phyloP scores from a whole-genome alignment of 2,113 vertebrate species.

The Chionomys nivalis region DNA sequence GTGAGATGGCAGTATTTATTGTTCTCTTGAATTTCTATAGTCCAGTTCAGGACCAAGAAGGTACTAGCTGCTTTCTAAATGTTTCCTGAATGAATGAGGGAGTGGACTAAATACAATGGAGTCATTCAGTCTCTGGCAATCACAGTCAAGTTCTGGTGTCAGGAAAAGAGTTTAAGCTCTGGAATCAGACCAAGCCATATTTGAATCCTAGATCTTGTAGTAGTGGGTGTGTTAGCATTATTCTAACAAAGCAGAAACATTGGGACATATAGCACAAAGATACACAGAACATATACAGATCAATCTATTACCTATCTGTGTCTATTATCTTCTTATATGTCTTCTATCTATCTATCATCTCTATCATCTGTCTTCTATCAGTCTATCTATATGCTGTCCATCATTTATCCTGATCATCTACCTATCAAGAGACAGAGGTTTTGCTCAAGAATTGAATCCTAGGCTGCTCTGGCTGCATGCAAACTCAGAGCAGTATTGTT shows the following conservation, averaged over 20 bases:
- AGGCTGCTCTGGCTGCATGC: neutral
- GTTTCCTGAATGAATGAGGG: neutral
- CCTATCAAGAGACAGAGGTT: neutral
- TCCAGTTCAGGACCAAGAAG: neutral
- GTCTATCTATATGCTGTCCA: neutral
- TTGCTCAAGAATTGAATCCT: neutral
- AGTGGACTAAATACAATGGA: neutral
- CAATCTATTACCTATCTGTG: neutral
- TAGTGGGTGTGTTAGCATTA: neutral
- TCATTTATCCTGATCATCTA: neutral
- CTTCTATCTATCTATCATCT: neutral
- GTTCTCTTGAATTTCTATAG: neutral
- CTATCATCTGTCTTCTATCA: neutral
- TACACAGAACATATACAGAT: neutral
- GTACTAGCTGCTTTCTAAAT: neutral
- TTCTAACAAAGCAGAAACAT: neutral
- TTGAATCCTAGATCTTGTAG: neutral
- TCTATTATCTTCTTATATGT: neutral
- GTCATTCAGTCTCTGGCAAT: neutral
- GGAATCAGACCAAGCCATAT: neutral
- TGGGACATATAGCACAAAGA: neutral
- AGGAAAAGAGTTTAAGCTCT: neutral
- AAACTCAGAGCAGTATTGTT: neutral
- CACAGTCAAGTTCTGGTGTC: neutral
- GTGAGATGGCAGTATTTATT: neutral